These are phyloP conservation scores for Yponomeuta malinellus DNA, from an alignment of 2,888 invertebrate genomes.

Conservation along the genomic window DNA sequence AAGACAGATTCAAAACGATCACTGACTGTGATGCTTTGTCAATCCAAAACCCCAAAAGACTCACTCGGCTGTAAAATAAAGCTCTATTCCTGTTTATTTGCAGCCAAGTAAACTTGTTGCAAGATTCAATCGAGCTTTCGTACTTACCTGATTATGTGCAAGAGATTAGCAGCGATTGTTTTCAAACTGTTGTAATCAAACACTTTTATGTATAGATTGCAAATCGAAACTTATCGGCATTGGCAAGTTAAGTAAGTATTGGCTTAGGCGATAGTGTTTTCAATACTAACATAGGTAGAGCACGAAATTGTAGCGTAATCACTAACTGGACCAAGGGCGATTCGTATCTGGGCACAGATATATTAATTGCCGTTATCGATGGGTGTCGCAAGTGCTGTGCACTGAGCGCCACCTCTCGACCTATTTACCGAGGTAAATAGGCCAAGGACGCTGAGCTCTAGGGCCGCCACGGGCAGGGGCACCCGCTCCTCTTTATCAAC, in stretches of 20 bases:
- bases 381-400: conserved; percentile 6
- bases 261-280: background rate
- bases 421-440: conserved; percentile 7
- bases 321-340: conserved; percentile 1
- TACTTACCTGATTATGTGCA: background rate
- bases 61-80: background rate
- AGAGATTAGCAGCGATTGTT: background rate
- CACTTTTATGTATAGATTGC: background rate
- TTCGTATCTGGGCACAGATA: background rate
- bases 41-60: background rate
- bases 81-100: background rate
- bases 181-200: background rate
- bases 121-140: background rate
- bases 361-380: conserved; percentile 4
- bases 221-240: background rate
- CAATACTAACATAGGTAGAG: background rate
- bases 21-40: background rate
- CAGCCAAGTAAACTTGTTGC: background rate
- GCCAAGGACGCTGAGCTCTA: conserved; percentile 7
- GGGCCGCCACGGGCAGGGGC: background rate
- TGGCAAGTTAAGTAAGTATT: conserved; percentile 7
- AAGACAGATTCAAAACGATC: background rate
- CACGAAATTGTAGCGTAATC: conserved; percentile 6
- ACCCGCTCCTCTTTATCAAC: background rate
- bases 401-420: conserved; percentile 4